Percentiles rank a stretch among this genome's conserved stretches.
Conservation (phyloP, 2,113 vertebrate species). For the Scalopus aquaticus region DNA sequence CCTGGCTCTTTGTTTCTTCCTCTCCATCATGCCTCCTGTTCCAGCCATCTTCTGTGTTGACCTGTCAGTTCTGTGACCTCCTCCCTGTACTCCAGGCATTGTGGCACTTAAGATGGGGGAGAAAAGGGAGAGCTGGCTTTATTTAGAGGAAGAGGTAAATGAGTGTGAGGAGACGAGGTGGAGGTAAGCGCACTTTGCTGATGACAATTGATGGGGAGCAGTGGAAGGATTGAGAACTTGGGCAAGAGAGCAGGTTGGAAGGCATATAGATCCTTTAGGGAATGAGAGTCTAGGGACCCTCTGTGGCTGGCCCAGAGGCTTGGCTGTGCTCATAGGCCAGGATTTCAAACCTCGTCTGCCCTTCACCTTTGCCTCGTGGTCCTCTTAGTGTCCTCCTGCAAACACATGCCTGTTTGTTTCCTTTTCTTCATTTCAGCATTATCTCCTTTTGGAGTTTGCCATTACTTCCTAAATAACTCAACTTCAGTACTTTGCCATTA, state of each 20-base stretch:
- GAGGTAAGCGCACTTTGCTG: not conserved
- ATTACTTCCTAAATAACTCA: not conserved
- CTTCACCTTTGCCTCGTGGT: not conserved
- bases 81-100: not conserved
- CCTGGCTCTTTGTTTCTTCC: not conserved
- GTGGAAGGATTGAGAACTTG: not conserved
- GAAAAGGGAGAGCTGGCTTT: not conserved
- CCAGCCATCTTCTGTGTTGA: not conserved
- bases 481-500: not conserved
- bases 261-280: not conserved
- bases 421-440: not conserved
- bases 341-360: no score
- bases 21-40: not conserved
- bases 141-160: not conserved
- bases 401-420: not conserved
- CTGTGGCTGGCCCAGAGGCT: not conserved
- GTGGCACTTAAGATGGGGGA: not conserved
- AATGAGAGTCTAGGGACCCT: not conserved
- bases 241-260: not conserved
- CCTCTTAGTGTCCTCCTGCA: not conserved
- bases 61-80: not conserved
- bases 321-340: not conserved
- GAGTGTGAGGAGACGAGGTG: not conserved
- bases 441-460: not conserved
- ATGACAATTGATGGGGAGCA: not conserved